Base-by-base conservation (phyloP, 2,888 invertebrate species). In the Amiota minor region DNA sequence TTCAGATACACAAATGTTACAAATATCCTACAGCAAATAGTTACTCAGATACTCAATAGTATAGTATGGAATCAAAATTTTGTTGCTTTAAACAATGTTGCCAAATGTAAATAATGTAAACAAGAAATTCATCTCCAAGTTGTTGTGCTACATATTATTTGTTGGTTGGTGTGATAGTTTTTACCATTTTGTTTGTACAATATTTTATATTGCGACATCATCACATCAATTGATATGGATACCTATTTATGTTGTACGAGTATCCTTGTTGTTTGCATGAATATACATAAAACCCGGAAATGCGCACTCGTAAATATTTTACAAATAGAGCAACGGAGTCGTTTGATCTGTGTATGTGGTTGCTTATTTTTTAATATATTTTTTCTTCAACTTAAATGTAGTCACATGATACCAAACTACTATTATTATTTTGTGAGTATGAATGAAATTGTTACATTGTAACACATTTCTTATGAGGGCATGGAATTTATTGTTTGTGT, bases 301-400 rank as follows among this genome's bases (percentile, higher is more conserved):
- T 53, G 53, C 50, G 49, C 53, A 68, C 67, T 68, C 67, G 53
- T 68, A 68, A 68, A 68, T 68, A 46, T 50, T 68, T 14, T 53
- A 53, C 50, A 50, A 65, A 65, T 65, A 18, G 59, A 35, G 35
- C 35, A 35, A 35, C 35, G 35, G 0, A 35, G 35, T 35, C 6
- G 35, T 35, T 8, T 35, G 35, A 35, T 35, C 35, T 4, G 6
- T 35, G 35, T 35, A 35, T 35, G 35, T 35, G 35, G 35, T 35
- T 35, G 35, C 2, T 23, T 23, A 10, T 16, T 2, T 20, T 20
- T 18, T 16, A 1, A 16, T n/a, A 16, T n/a, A 46, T 16, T 65
- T 46, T 65, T 65, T 65, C 16, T 45, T 35, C 9, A 47, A 47
- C 56, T 56, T 18, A 18, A 56, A 59, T 59, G 59, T 20, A 59